A percentile compares a stretch with the other conserved stretches of the same genome.
Conservation (phyloP, 2,888 invertebrate genomes). For the Cheilosia impressa region DNA sequence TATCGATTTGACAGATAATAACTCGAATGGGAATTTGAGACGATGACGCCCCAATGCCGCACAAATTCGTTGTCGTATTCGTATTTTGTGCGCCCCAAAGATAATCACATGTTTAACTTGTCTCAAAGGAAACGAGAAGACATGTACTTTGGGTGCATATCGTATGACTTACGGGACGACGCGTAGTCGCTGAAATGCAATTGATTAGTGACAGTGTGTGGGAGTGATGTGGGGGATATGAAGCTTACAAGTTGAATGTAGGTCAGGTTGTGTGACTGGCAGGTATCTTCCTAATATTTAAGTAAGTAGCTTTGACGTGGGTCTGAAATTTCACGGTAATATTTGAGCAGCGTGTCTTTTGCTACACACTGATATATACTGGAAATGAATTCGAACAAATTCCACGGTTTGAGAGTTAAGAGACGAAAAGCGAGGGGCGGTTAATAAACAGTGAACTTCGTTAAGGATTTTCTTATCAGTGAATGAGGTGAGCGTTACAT, state of each 20-base stretch:
- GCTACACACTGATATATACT: background rate
- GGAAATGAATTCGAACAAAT: background rate
- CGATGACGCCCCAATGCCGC: background rate
- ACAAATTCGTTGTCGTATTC: background rate
- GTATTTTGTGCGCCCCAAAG: conserved; percentile 9
- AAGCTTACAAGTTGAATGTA: conserved; percentile 21
- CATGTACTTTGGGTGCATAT: conserved; percentile 57
- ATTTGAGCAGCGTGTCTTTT: background rate
- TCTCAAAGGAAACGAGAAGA: conserved; percentile 33
- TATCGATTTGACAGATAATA: conserved; percentile 64
- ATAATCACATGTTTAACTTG: conserved; percentile 53
- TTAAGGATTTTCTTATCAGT: too few relatives aligned
- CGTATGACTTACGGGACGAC: conserved; percentile 31
- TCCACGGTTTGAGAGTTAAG: too few relatives aligned
- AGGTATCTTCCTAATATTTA: conserved; percentile 20
- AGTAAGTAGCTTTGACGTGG: conserved; percentile 7
- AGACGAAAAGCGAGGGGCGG: too few relatives aligned
- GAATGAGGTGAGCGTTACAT: too few relatives aligned
- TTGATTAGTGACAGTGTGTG: conserved; percentile 36
- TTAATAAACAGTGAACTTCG: too few relatives aligned
- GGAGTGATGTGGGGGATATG: background rate
- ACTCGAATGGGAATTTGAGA: conserved; percentile 44
- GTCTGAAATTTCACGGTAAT: conserved; percentile 7
- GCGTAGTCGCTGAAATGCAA: conserved; percentile 37
- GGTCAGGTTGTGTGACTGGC: conserved; percentile 11